Evolutionary conservation across 2,113 vertebrate species (phyloP).

Genomic region (Marcusenius ussheri): DNA sequence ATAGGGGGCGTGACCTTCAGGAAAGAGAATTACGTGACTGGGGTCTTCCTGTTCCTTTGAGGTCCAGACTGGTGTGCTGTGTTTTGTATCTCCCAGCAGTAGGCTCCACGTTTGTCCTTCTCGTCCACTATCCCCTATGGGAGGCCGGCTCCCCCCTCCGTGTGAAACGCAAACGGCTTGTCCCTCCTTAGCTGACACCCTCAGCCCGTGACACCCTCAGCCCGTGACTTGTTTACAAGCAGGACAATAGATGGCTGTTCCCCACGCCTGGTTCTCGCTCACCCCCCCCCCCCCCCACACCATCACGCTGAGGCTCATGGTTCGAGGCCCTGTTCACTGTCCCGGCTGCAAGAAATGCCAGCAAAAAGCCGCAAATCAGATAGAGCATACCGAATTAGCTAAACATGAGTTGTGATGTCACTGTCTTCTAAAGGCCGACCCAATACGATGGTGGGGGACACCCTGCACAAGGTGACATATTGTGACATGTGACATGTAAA

Average conservation of each 20-base stretch:
- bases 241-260: background rate
- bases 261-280: background rate
- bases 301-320: background rate
- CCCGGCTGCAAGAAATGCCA: background rate
- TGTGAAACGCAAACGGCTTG: background rate
- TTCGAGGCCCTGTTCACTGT: background rate
- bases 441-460: background rate
- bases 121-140: background rate
- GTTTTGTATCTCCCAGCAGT: background rate
- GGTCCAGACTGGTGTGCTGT: background rate
- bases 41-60: background rate
- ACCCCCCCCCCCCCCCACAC: background rate
- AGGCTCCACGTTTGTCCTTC: background rate
- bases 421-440: background rate
- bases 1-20: background rate
- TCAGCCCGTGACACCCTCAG: background rate
- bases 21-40: background rate
- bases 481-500: background rate
- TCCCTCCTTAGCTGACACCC: background rate
- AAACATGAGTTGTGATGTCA: background rate
- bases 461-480: background rate
- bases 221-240: background rate
- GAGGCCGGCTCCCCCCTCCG: no score
- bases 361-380: background rate
- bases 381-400: background rate